Base-by-base conservation (phyloP, 1,140 invertebrate genomes). In the Drosophila subpulchrella region DNA sequence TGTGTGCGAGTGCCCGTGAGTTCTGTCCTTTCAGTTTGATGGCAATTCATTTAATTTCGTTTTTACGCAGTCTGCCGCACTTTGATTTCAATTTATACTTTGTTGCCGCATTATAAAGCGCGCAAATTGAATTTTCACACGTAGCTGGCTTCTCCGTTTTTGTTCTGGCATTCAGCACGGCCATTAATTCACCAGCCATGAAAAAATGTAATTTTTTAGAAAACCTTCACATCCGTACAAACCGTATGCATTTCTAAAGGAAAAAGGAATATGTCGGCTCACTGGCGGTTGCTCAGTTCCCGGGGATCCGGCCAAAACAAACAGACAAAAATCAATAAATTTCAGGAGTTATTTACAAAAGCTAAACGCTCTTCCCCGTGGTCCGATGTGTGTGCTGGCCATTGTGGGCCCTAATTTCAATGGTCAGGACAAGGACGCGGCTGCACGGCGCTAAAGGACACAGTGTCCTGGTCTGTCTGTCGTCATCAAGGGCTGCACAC, bases 291-390 rank as follows among this genome's bases (percentile, higher is more conserved):
- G 58, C 58, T 38, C 62, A 53, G 50, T 44, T 51, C 39, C 63
- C 59, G 44, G 30, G 60, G 30, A 53, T 63, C 75, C 79, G 30
- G 67, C 84, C 83, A 88, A 89, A 88, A 86, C 79, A 88, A 88
- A 89, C 83, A 88, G 56, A 88, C 66, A 79, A 88, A 88, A 88
- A 88, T 88, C 83, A 78, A 88, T 88, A 88, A 74, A 79, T 80
- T 88, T 88, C 48, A 81, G 75, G 58, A 78, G 79, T 75, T 79
- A 79, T 79, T 70, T 79, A 66, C 72, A 51, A 70, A 68, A 77
- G 56, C 74, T 77, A 77, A 77, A 62, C 55, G 61, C 30, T 61
- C 44, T 62, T 67, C 34, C 41, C 42, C 42, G 51, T 20, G 30
- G 51, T 50, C 36, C 38, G 11, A 24, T 67, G 66, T 24, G 36